A percentile compares a stretch with the other conserved stretches of the same genome.
These are phyloP conservation scores for Tetheella fluctuosa DNA, from an alignment of 2,888 invertebrate species.

Conservation along the genomic window DNA sequence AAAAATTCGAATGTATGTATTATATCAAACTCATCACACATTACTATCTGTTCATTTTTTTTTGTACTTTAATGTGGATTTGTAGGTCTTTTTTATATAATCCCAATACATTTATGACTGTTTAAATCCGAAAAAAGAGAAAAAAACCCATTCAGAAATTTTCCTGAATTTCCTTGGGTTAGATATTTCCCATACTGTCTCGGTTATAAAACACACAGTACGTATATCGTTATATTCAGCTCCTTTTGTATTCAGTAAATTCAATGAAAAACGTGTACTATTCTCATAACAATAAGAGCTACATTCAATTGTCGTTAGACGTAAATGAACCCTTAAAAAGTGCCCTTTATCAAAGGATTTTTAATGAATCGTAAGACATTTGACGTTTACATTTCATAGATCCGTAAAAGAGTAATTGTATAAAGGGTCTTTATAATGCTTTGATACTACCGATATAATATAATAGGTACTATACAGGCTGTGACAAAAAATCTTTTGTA, in stretches of 20 bases:
- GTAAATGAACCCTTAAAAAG: constrained; percentile 9
- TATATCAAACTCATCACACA: too few relatives aligned
- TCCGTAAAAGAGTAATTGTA: constrained; percentile 5
- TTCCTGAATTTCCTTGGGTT: too few relatives aligned
- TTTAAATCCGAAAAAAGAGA: too few relatives aligned
- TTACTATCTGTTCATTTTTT: too few relatives aligned
- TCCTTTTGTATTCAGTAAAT: background rate
- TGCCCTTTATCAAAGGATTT: constrained; percentile 12
- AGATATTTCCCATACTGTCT: too few relatives aligned
- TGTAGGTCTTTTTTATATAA: too few relatives aligned
- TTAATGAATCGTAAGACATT: constrained; percentile 11
- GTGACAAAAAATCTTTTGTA: background rate
- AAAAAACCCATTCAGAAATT: too few relatives aligned
- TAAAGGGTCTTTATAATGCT: background rate
- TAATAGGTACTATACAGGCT: background rate
- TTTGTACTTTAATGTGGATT: too few relatives aligned
- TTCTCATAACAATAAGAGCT: background rate
- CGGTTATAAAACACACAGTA: background rate
- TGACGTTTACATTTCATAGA: constrained; percentile 13
- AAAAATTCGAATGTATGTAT: too few relatives aligned
- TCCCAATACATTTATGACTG: too few relatives aligned
- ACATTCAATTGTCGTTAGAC: background rate
- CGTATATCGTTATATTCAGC: background rate
- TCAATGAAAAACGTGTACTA: background rate
- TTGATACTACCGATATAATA: background rate